Base-by-base conservation (phyloP, 1,140 invertebrate species). In the Leptoteleia sp. region DNA sequence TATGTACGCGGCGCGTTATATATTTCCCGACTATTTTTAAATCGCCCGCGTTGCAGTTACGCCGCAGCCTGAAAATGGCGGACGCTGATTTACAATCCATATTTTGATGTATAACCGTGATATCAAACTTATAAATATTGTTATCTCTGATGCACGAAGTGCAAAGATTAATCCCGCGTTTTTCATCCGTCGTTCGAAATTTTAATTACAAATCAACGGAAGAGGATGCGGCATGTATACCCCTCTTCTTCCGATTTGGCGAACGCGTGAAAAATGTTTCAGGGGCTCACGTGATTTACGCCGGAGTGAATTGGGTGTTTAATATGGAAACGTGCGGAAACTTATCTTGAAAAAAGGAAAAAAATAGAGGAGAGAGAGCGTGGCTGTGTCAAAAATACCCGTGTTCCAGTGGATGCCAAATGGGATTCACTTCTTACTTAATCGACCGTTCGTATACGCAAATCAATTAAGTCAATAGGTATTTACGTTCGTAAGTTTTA, bases 1-100 rank as follows among this genome's bases (percentile, higher is more conserved):
- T 75, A 64, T 73, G 73, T 73, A 67, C 45, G 45, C 48, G 64
- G 22, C 48, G 42, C 59, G 65, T 67, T 57, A 76, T 81, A 71
- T 79, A 78, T 77, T 82, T 77, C 52, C 81, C 70, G 68, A 67
- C 62, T 77, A 80, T 80, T 83, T 83, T 83, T 83, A 76, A 80
- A 81, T 79, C 79, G 71, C 76, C 79, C 67, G 75, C 79, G 73
- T 31, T 68, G 62, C 55, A 47, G 54, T 68, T 68, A 45, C 59
- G 19, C 11, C 13, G 54, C 59, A 38, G 25, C 27, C 35, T 19
- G 52, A 65, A 67, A 72, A 72, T 59, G 48, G 52, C 40, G 40
- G 37, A 25, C 48, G 47, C 62, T 57, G 70, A 73, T 73, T 68
- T 73, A 73, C 42, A 73, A 73, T 79, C 33, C 70, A 70, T 73